phyloP scores from a whole-genome alignment of 2,797 vertebrate species.

The Pseudomugil tenellus region DNA sequence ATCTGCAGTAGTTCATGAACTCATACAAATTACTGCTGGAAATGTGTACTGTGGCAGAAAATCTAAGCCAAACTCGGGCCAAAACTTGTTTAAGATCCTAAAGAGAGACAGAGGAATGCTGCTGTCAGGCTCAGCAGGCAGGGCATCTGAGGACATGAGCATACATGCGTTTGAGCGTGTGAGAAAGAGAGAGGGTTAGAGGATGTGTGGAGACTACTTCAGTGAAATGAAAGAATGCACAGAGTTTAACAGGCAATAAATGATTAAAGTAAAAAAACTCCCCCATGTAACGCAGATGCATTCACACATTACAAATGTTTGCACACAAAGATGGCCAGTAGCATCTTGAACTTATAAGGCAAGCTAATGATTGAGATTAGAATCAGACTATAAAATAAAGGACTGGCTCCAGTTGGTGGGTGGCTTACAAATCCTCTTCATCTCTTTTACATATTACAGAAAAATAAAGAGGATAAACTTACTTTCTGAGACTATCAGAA shows the following conservation, averaged over 20 bases:
- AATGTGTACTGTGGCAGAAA: conserved; percentile 46
- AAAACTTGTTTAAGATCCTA: conserved; percentile 52
- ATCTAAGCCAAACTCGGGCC: conserved; percentile 44
- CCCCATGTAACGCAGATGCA: conserved; percentile 48
- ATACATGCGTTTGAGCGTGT: conserved; percentile 43
- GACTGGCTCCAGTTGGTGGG: conserved; percentile 31
- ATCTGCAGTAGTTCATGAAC: conserved; percentile 13
- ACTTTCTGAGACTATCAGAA: neutral
- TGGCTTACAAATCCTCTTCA: conserved; percentile 25
- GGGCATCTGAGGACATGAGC: conserved; percentile 59
- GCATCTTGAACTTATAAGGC: conserved; percentile 36
- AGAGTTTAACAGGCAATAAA: conserved; percentile 57
- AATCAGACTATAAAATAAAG: conserved; percentile 52
- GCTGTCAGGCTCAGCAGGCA: conserved; percentile 29
- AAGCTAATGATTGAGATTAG: conserved; percentile 29
- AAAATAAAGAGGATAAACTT: conserved; percentile 1
- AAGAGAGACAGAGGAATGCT: conserved; percentile 55
- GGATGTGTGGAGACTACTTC: conserved; percentile 60
- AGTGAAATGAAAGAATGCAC: conserved; percentile 59
- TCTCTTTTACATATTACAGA: conserved; percentile 13
- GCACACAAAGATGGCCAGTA: conserved; percentile 18
- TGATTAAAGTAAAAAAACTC: conserved; percentile 52
- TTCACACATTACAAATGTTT: conserved; percentile 39
- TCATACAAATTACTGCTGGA: conserved; percentile 26
- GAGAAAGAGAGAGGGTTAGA: conserved; percentile 21